Percentiles rank a stretch among this genome's conserved stretches.
Conservation (phyloP, 2,113 vertebrate genomes). For the Hippocampus mohnikei region DNA sequence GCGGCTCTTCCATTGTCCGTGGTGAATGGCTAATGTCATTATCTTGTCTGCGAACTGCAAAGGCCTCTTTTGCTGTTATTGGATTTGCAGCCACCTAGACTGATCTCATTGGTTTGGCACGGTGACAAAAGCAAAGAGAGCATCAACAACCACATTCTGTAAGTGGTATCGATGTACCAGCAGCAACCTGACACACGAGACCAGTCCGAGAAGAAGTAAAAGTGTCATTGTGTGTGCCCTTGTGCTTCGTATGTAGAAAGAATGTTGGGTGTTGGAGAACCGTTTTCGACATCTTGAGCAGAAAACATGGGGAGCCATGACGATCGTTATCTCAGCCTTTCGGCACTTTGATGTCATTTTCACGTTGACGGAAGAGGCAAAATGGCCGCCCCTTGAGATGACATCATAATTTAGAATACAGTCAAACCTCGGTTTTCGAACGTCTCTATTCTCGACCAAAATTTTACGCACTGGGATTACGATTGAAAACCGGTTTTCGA, state of each 20-base stretch:
- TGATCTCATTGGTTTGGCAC: conserved; percentile 70
- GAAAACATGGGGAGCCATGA: no score
- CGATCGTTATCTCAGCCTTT: no score
- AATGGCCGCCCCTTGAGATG: no score
- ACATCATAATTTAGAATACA: no score
- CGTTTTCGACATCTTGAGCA: no score
- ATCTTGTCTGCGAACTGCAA: conserved; percentile 70
- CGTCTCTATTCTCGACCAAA: no score
- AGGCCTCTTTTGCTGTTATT: conserved; percentile 72
- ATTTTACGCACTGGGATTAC: no score
- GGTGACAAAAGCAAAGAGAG: conserved; percentile 53
- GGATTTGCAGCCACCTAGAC: conserved; percentile 71
- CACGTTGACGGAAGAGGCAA: no score
- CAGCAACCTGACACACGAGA: conserved; percentile 41
- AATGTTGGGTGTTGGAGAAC: no score
- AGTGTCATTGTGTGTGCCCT: conserved; percentile 11
- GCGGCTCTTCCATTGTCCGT: conserved; percentile 58
- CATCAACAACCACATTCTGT: conserved; percentile 47
- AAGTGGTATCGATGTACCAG: conserved; percentile 51
- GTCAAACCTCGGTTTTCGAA: no score
- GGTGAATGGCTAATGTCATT: conserved; percentile 74
- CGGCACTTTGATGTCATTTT: no score
- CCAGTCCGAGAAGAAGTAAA: conserved; percentile 12
- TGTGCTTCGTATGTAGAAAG: neutral
- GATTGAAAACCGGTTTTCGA: no score